Percentiles rank a stretch among this genome's conserved stretches.
These are phyloP conservation scores for Cryptosula pallasiana DNA, from an alignment of 2,888 invertebrate species.

Conservation along the genomic window DNA sequence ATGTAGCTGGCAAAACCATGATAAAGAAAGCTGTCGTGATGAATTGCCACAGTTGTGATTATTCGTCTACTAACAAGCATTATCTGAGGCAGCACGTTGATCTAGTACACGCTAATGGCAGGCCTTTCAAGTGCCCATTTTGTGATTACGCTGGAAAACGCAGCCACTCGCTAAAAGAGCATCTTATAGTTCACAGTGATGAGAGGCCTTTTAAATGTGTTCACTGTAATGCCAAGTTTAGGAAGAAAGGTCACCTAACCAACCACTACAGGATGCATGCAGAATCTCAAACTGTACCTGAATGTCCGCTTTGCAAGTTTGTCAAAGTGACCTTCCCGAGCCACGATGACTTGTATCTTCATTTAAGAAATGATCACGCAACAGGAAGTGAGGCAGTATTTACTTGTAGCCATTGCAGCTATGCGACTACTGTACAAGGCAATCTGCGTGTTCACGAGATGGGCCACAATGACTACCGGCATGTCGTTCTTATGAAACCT, in stretches of 20 bases:
- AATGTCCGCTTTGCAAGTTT: slow-evolving; percentile 27
- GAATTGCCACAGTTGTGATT: slow-evolving; percentile 37
- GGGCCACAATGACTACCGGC: slow-evolving; percentile 12
- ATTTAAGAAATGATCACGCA: slow-evolving; percentile 36
- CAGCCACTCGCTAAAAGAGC: slow-evolving; percentile 47
- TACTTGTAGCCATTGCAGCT: slow-evolving; percentile 44
- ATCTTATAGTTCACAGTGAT: slow-evolving; percentile 47
- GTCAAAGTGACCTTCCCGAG: slow-evolving; percentile 3
- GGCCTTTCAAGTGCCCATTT: slow-evolving; percentile 49
- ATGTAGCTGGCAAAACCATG: neutral
- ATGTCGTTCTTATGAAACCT: slow-evolving; percentile 19
- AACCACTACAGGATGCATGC: slow-evolving; percentile 48
- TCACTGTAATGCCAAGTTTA: slow-evolving; percentile 48
- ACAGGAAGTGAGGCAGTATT: slow-evolving; percentile 32
- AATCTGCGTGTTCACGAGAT: slow-evolving; percentile 29
- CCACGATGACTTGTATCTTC: slow-evolving; percentile 28
- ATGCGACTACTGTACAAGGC: slow-evolving; percentile 28
- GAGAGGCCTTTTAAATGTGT: slow-evolving; percentile 44
- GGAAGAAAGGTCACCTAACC: slow-evolving; percentile 50
- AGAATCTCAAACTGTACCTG: slow-evolving; percentile 27
- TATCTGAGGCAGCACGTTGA: slow-evolving; percentile 50
- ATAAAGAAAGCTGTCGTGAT: neutral
- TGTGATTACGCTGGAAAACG: slow-evolving; percentile 52
- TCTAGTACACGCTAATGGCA: slow-evolving; percentile 44
- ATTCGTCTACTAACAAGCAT: slow-evolving; percentile 46